phyloP scores from a whole-genome alignment of 2,113 vertebrate species.

The Okapia johnstoni region DNA sequence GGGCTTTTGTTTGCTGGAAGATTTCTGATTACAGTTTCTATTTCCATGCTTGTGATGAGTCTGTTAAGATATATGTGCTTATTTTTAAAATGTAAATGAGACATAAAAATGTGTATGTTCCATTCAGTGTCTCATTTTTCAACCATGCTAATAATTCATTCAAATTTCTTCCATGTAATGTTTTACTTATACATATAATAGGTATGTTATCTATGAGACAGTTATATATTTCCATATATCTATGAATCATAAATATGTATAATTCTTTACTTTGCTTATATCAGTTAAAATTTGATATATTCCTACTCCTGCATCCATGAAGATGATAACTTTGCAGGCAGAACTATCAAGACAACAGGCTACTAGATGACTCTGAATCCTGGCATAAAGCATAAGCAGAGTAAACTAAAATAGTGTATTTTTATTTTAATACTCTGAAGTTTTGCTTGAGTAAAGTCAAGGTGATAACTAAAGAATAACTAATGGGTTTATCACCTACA shows the following conservation, averaged over 20 bases:
- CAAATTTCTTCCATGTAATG: neutral
- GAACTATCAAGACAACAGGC: neutral
- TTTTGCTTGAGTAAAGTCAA: neutral
- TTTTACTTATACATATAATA: neutral
- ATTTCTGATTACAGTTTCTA: neutral
- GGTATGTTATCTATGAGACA: neutral
- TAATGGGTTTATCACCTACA: neutral
- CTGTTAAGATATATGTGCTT: neutral
- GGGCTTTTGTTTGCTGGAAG: neutral
- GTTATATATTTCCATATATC: neutral
- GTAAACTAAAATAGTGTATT: neutral
- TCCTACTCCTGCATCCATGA: neutral
- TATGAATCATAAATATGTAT: neutral
- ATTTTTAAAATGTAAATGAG: neutral
- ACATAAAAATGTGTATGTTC: neutral
- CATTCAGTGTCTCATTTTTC: neutral
- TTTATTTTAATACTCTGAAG: neutral
- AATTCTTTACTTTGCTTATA: neutral
- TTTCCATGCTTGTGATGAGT: accelerated
- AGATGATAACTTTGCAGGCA: neutral
- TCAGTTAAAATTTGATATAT: neutral
- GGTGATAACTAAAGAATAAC: neutral
- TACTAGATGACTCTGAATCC: neutral
- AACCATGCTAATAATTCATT: neutral
- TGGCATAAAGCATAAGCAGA: neutral